Conservation (phyloP, 2,113 vertebrate genomes). For the Austrofundulus limnaeus region DNA sequence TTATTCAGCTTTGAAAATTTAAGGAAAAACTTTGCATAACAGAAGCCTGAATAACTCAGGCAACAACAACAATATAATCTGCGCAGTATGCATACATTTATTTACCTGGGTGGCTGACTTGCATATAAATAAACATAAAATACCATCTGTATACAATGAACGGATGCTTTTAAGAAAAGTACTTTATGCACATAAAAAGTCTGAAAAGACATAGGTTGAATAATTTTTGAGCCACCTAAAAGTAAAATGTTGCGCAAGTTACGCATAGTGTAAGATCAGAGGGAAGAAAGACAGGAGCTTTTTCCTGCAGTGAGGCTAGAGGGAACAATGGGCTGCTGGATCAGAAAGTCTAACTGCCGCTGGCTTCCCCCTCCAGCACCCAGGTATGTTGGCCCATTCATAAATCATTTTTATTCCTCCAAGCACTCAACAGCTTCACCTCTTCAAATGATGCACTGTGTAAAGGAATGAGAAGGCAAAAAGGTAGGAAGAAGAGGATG, state of each 20-base stretch:
- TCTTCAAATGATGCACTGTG: conserved; percentile 76
- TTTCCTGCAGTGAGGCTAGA: conserved; percentile 70
- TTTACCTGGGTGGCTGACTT: conserved; percentile 1
- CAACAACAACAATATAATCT: neutral
- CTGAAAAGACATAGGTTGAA: conserved; percentile 30
- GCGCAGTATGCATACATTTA: neutral
- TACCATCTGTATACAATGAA: neutral
- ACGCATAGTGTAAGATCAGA: conserved; percentile 51
- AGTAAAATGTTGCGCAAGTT: conserved; percentile 36
- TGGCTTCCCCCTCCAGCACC: conserved; percentile 69
- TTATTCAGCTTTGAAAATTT: conserved; percentile 1
- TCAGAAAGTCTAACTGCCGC: conserved; percentile 68
- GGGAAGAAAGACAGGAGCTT: conserved; percentile 46
- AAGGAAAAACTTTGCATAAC: neutral
- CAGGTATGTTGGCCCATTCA: conserved; percentile 74
- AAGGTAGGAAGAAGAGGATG: conserved; percentile 21
- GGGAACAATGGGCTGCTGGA: conserved; percentile 72
- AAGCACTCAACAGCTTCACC: conserved; percentile 74
- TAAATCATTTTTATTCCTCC: conserved; percentile 80
- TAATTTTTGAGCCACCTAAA: conserved; percentile 56
- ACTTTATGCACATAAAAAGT: conserved; percentile 8
- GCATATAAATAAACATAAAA: neutral
- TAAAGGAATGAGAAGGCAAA: conserved; percentile 66
- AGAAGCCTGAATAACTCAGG: conserved; percentile 2
- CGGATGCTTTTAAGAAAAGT: conserved; percentile 7